A percentile compares a stretch with the other conserved stretches of the same genome.
These are phyloP conservation scores for Drosophila bocki DNA, from an alignment of 1,140 invertebrate species.

Conservation along the genomic window DNA sequence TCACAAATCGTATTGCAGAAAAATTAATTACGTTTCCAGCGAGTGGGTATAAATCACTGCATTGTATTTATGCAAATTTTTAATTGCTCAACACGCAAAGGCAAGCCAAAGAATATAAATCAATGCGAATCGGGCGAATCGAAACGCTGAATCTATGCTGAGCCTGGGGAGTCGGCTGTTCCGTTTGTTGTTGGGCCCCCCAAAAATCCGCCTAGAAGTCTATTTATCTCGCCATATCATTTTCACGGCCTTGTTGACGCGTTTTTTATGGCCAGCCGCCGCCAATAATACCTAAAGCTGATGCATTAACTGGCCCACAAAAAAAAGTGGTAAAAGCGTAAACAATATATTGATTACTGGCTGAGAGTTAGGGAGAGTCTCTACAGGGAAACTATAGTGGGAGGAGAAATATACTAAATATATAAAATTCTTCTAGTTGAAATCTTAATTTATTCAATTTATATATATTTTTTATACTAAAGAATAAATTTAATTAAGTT, in stretches of 20 bases:
- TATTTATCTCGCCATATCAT: constrained; percentile 30
- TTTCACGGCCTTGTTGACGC: constrained; percentile 24
- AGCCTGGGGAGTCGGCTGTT: constrained; percentile 5
- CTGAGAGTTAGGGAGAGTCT: neutral
- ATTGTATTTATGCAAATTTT: constrained; percentile 48
- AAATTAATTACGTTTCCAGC: constrained; percentile 37
- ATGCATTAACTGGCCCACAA: constrained; percentile 32
- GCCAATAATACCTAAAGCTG: constrained; percentile 33
- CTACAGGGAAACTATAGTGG: neutral
- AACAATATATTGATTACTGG: constrained; percentile 23
- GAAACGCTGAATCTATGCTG: constrained; percentile 16
- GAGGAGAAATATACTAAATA: too few species aligned
- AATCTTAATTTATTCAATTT: too few species aligned
- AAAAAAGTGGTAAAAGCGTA: constrained; percentile 6
- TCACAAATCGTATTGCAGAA: constrained; percentile 34
- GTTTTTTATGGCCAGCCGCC: constrained; percentile 22
- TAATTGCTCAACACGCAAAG: constrained; percentile 32
- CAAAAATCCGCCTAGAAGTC: constrained; percentile 32
- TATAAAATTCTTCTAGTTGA: too few species aligned
- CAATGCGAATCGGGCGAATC: constrained; percentile 16
- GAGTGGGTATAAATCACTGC: constrained; percentile 35
- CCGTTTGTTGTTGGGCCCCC: constrained; percentile 31
- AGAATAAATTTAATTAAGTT: neutral
- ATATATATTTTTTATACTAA: too few species aligned
- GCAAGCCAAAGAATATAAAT: constrained; percentile 34